Conservation (phyloP, 2,888 invertebrate species). For the Stegana nigrithorax region DNA sequence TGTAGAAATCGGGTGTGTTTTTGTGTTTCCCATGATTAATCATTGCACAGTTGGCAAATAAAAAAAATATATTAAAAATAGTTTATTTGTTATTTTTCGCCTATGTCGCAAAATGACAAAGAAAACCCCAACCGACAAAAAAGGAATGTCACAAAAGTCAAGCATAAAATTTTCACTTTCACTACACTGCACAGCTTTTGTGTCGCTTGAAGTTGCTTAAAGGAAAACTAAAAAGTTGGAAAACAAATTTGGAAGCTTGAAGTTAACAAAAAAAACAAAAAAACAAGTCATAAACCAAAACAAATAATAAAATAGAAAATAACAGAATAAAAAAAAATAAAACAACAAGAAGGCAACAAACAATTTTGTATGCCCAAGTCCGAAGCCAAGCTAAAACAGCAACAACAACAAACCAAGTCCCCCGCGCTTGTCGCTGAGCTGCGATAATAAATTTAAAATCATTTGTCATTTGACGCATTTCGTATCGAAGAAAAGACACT, state of each 20-base stretch:
- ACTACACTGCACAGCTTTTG: no score
- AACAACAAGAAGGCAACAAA: neutral
- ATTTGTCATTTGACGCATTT: constrained; percentile 61
- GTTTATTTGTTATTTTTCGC: no score
- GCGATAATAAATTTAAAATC: constrained; percentile 47
- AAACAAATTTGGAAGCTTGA: neutral
- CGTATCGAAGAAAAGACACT: constrained; percentile 10
- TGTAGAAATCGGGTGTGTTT: neutral
- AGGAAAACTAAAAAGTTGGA: no score
- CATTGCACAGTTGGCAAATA: constrained; percentile 24
- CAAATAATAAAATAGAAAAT: neutral
- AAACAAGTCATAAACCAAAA: neutral
- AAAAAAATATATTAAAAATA: constrained; percentile 4
- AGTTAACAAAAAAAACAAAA: neutral
- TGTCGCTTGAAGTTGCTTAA: no score
- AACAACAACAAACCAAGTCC: neutral
- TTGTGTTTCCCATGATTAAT: constrained; percentile 40
- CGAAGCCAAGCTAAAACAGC: neutral
- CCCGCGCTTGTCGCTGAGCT: neutral
- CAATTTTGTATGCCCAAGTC: neutral
- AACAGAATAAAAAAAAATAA: neutral
- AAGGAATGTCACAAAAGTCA: constrained; percentile 22
- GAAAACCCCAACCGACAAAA: neutral
- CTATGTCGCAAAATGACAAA: constrained; percentile 6
- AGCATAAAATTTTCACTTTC: constrained; percentile 21